Evolutionary conservation across 2,888 invertebrate species (phyloP), one percentile per base, ranked within the genome.

Genomic region (Dexiosoma caninum): DNA sequence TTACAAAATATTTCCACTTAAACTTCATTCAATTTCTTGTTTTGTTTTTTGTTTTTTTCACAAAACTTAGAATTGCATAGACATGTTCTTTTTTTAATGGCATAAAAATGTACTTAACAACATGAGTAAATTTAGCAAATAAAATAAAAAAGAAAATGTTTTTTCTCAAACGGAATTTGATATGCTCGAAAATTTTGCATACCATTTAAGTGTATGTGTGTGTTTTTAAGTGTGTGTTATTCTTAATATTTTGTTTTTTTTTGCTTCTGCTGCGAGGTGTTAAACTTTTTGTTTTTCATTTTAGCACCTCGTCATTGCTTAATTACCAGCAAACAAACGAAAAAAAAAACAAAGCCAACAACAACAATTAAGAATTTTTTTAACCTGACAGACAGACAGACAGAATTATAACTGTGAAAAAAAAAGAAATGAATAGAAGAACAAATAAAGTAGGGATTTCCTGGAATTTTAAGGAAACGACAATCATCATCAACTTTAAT

Each of bases 381-480:
- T 30, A 51, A 16, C 21, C 66, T n/a, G 4, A 27, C 6, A 69
- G 81, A 70, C 78, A 69, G 69, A 81, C 78, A 69, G 75, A 70
- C 80, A 42, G 30, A 12, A 59, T 37, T 66, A 55, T 77, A 72
- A 72, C 37, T 59, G 51, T 35, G 23, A 1, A 16, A 67, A 59
- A 49, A 74, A 66, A 9, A 37, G 23, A 1, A 16, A 67, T 51
- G 40, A 74, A 66, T 7, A 37, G 2, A 46, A 14, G 8, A 59
- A 67, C 19, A 66, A 59, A 64, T 53, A 57, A 51, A 51, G 37
- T 57, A 62, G 77, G 77, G 67, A 72, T 81, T 81, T 81, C 81
- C 81, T 62, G 67, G 81, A 77, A 81, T 72, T 77, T 69, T 57
- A 62, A 72, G 72, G 42, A 77, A 74, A 64, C 51, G n/a, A 74